Conservation (phyloP, 2,888 invertebrate genomes). For the Eristalinus aeneus region DNA sequence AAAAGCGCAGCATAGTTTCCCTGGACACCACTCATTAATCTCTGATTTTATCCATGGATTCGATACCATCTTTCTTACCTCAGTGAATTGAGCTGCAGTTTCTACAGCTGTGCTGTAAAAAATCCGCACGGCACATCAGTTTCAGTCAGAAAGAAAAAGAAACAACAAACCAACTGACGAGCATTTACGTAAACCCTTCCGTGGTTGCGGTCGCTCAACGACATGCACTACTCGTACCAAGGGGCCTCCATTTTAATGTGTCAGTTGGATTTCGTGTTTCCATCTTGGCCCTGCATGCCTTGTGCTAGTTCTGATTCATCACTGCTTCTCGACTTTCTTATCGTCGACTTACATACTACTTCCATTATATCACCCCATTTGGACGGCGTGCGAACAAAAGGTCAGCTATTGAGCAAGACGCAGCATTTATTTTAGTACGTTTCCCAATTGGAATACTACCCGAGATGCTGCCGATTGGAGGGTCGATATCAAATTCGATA, state of each 20-base stretch:
- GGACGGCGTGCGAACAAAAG: not conserved
- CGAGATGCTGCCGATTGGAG: not conserved
- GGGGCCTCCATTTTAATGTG: constrained; percentile 46
- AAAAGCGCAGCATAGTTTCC: not conserved
- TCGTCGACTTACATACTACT: not conserved
- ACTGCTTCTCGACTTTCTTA: not conserved
- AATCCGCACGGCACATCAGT: constrained; percentile 26
- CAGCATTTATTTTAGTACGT: not conserved
- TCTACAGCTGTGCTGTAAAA: not conserved
- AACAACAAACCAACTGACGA: not conserved
- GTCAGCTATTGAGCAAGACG: not conserved
- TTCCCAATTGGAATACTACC: not conserved
- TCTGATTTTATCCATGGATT: not conserved
- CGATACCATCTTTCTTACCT: not conserved
- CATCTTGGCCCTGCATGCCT: not conserved
- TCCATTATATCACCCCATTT: not conserved
- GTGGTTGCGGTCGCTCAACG: constrained; percentile 29
- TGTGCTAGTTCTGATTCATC: not conserved
- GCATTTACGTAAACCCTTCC: constrained; percentile 26
- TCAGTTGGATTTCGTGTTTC: constrained; percentile 34
- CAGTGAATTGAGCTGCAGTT: not conserved
- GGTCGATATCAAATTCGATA: not conserved
- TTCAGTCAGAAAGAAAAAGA: not conserved
- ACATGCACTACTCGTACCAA: constrained; percentile 16
- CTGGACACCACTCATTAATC: not conserved